Evolutionary conservation across 92 coral and sea anemone genomes (phyloP).

Genomic region (Bergia puertoricense): DNA sequence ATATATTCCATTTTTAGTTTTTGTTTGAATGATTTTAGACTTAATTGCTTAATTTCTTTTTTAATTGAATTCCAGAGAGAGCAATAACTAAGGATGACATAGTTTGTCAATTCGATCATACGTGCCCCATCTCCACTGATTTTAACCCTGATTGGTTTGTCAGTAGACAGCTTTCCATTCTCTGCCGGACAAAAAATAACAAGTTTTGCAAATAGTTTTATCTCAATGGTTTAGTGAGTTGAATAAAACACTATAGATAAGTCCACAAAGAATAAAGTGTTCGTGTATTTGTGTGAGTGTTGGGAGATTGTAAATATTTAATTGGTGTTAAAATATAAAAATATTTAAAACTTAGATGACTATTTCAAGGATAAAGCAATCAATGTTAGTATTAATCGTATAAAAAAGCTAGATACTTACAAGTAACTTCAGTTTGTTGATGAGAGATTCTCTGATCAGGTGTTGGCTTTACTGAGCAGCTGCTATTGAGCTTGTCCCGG

Average conservation of each 20-base stretch:
- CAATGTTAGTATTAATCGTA: neutral
- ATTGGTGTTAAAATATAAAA: too few relatives aligned
- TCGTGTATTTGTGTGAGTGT: neutral
- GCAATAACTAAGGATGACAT: neutral
- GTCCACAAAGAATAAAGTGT: neutral
- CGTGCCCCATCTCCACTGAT: conserved; percentile 10
- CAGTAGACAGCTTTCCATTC: neutral
- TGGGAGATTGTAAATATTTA: neutral
- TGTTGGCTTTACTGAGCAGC: conserved; percentile 44
- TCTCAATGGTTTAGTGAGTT: too few relatives aligned
- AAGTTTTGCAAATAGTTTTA: too few relatives aligned
- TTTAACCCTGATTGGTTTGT: neutral
- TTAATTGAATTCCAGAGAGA: too few relatives aligned
- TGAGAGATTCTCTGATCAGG: conserved; percentile 60
- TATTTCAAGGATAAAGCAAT: neutral
- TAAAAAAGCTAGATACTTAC: conserved; percentile 24
- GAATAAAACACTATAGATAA: neutral
- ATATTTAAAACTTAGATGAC: neutral
- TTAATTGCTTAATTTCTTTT: too few relatives aligned
- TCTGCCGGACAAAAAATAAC: conserved; percentile 31
- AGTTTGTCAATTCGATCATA: neutral
- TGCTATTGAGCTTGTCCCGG: conserved; percentile 31
- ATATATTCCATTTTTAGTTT: too few relatives aligned
- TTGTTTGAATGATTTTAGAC: too few relatives aligned
- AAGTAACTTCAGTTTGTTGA: conserved; percentile 47